Conservation (phyloP, 1,140 invertebrate species). For the Drosophila simulans region DNA sequence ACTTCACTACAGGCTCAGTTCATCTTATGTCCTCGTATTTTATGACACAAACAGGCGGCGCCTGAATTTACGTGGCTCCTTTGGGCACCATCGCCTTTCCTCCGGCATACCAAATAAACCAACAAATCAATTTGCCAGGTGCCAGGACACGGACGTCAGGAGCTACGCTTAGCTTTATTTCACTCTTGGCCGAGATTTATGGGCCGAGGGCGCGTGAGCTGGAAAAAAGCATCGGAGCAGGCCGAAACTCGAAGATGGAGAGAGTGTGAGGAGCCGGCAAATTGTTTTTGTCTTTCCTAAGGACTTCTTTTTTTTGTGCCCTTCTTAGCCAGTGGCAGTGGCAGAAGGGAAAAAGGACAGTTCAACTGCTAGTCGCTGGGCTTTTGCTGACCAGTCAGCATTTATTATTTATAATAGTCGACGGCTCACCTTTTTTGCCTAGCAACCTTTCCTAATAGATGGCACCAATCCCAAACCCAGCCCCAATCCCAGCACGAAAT, state of each 20-base stretch:
- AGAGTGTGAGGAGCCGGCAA: slow-evolving; percentile 49
- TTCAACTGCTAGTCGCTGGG: slow-evolving; percentile 1
- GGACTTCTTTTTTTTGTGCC: slow-evolving; percentile 15
- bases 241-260: slow-evolving; percentile 28
- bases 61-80: slow-evolving; percentile 61
- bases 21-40: slow-evolving; percentile 66
- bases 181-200: slow-evolving; percentile 81
- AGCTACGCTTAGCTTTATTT: slow-evolving; percentile 80
- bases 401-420: slow-evolving; percentile 83
- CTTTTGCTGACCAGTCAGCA: slow-evolving; percentile 77
- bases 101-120: slow-evolving; percentile 69
- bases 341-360: slow-evolving; percentile 22
- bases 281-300: slow-evolving; percentile 74
- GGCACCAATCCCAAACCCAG: slow-evolving; percentile 33
- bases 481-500: slow-evolving; percentile 15
- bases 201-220: slow-evolving; percentile 78
- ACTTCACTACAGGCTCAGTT: slow-evolving; percentile 71
- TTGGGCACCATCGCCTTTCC: slow-evolving; percentile 1
- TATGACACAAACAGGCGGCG: slow-evolving; percentile 80
- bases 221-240: slow-evolving; percentile 49
- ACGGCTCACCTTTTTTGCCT: slow-evolving; percentile 70
- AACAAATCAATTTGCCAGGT: slow-evolving; percentile 83
- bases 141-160: slow-evolving; percentile 48
- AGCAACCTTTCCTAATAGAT: slow-evolving; percentile 80
- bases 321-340: slow-evolving; percentile 15